phyloP scores from a whole-genome alignment of 2,113 vertebrate genomes.

The Oreochromis tanganicae region DNA sequence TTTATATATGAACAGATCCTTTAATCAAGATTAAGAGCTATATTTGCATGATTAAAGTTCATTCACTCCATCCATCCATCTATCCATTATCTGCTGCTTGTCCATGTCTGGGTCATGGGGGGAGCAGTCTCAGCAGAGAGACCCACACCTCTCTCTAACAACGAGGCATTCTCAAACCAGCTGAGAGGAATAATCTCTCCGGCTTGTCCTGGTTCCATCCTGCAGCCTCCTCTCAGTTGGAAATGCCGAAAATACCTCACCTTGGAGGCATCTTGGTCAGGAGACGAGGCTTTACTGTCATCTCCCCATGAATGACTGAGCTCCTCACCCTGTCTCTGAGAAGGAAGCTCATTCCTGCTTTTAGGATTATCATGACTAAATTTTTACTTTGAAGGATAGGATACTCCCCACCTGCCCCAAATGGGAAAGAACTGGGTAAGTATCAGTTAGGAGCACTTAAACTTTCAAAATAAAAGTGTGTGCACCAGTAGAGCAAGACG shows the following conservation, averaged over 20 bases:
- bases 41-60: not conserved
- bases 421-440: not conserved
- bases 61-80: not conserved
- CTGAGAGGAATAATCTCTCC: not conserved
- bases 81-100: not conserved
- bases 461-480: not conserved
- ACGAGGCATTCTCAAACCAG: not conserved
- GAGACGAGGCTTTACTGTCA: not conserved
- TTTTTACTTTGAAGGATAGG: not conserved
- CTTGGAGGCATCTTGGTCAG: not conserved
- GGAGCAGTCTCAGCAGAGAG: not conserved
- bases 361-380: not conserved
- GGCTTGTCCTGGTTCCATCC: not conserved
- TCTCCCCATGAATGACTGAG: not conserved
- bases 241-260: not conserved
- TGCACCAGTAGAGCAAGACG: not conserved
- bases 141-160: not conserved
- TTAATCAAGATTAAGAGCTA: not conserved
- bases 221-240: not conserved
- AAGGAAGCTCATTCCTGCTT: not conserved
- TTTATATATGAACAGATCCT: not conserved
- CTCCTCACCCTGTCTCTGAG: not conserved
- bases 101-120: not conserved
- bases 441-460: not conserved
- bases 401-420: no score